Evolutionary conservation across 2,113 vertebrate species (phyloP), one percentile per base, ranked within the genome.

Genomic region (Gadus macrocephalus): DNA sequence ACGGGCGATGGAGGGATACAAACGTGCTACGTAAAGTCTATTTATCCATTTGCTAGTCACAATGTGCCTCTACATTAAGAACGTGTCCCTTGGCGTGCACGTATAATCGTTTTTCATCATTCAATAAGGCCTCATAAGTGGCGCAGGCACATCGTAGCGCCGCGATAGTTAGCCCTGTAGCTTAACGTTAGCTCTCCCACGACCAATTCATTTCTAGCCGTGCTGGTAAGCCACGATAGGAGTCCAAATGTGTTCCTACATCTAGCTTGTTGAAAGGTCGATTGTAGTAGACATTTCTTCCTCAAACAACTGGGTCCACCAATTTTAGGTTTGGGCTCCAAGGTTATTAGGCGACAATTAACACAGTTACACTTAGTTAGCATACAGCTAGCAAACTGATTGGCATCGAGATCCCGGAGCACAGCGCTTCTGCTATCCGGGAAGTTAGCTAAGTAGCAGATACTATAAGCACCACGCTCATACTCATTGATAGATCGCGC

Each of bases 311-410:
- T 11, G 0, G 4, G 11, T 3, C 19, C 15, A 70, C 38, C 72
- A 12, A 25, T 0, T 11, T n/a, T 6, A 28, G 22, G 53, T 60
- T 42, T 38, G 56, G 14, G 56, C 53, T 79, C 77, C 85, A 85
- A 89, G 85, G 83, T 91, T 90, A 88, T 84, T 89, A 69, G 75
- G 86, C 82, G 78, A 53, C 78, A 78, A 83, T 80, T 81, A 86
- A 84, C 87, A 90, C 86, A 89, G 87, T 85, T 85, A 74, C 82
- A 59, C 17, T 60, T 62, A 62, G 84, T 84, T 78, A 82, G 55
- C 71, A 68, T 28, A 81, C 61, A 79, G 75, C 86, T 84, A 79
- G 76, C 35, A 53, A 61, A 65, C 53, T 65, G 84, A 85, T 87
- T 85, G 78, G 81, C 83, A 83, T 84, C 78, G 25, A 77, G 65